Evolutionary conservation across 1,140 invertebrate species (phyloP).

Genomic region (Pseudomyrmex flavicornis): DNA sequence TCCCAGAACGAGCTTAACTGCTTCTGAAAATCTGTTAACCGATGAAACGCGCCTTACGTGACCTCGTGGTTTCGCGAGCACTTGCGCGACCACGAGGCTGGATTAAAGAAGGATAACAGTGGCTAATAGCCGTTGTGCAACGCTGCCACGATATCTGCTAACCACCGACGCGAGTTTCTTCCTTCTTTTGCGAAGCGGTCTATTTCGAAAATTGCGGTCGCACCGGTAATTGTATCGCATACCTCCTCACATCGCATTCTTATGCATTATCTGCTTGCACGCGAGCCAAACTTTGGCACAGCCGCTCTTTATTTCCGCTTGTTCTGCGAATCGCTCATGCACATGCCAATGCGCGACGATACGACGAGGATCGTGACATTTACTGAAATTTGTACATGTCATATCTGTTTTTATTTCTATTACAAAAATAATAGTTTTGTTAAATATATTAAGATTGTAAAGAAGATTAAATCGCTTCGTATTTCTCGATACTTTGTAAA

Average conservation of each 20-base stretch:
- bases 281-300: conserved; percentile 27
- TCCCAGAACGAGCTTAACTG: conserved; percentile 50
- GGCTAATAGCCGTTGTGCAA: conserved; percentile 49
- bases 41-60: conserved; percentile 48
- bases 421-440: neutral
- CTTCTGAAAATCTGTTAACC: conserved; percentile 59
- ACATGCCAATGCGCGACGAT: conserved; percentile 14
- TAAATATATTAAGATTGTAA: neutral
- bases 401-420: neutral
- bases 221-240: conserved; percentile 33
- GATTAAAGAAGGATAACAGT: conserved; percentile 51
- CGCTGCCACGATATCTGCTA: conserved; percentile 42
- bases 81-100: conserved; percentile 9
- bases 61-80: conserved; percentile 38
- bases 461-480: no score
- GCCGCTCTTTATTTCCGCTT: conserved; percentile 27
- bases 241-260: conserved; percentile 41
- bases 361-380: neutral
- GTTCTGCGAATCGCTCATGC: conserved; percentile 20
- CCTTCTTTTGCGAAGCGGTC: conserved; percentile 9
- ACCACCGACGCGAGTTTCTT: conserved; percentile 41
- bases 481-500: no score
- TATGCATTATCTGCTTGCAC: conserved; percentile 49
- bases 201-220: conserved; percentile 43
- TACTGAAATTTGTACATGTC: neutral